Evolutionary conservation across 1,140 invertebrate species (phyloP).

Genomic region (Helicoverpa armigera): DNA sequence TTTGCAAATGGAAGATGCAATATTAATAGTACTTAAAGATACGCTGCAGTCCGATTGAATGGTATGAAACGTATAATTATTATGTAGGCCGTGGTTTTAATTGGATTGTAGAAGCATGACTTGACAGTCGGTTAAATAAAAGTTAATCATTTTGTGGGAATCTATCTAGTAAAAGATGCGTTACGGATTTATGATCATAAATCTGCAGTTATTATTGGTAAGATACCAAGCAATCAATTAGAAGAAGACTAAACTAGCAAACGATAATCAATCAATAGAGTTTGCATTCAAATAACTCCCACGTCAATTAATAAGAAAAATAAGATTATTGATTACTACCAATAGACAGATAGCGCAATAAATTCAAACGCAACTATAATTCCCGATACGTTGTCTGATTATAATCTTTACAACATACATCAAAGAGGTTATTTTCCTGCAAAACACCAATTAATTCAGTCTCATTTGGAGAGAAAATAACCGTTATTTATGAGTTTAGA

Average conservation of each 20-base stretch:
- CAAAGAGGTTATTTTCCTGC: conserved; percentile 28
- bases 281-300: neutral
- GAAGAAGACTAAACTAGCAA: no score
- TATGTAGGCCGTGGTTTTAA: no score
- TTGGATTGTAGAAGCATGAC: no score
- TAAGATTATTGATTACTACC: conserved; percentile 21
- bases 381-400: conserved; percentile 41
- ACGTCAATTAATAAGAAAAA: neutral
- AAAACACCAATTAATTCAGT: conserved; percentile 47
- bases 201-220: no score
- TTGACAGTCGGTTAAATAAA: no score
- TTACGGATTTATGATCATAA: no score
- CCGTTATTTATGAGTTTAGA: conserved; percentile 71
- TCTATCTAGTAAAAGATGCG: no score
- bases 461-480: conserved; percentile 68
- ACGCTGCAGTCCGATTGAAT: neutral
- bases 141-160: no score
- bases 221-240: no score
- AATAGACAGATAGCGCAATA: conserved; percentile 70
- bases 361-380: conserved; percentile 59
- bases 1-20: conserved; percentile 16
- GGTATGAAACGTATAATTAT: no score
- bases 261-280: neutral
- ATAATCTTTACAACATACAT: conserved; percentile 45
- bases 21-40: conserved; percentile 5